Conservation (phyloP, 2,113 vertebrate genomes). For the Cyprinodon brontotheroides region DNA sequence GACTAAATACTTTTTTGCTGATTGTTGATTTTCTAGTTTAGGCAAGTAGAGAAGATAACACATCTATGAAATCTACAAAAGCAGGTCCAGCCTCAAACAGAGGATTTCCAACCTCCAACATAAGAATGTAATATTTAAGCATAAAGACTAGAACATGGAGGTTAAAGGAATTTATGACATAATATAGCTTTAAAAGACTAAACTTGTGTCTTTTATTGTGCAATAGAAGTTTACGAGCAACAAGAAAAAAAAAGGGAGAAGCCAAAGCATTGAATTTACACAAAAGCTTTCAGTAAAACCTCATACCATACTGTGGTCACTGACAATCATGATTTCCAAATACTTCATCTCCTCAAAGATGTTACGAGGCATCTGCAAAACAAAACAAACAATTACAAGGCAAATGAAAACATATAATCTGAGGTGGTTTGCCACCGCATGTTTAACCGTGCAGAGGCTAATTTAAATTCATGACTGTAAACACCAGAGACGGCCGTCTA, state of each 20-base stretch:
- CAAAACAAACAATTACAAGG: conserved; percentile 14
- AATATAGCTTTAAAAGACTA: not conserved
- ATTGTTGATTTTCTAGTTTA: not conserved
- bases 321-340: conserved; percentile 96
- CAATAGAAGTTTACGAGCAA: not conserved
- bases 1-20: too few species aligned
- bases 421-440: not conserved
- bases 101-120: not conserved
- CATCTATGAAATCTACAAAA: not conserved
- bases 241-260: not conserved
- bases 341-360: conserved; percentile 98
- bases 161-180: not conserved
- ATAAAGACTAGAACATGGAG: not conserved
- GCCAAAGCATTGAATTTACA: not conserved
- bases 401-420: conserved; percentile 1
- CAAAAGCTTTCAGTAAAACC: not conserved
- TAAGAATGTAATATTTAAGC: not conserved
- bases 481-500: conserved; percentile 2
- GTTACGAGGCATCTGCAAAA: conserved; percentile 85
- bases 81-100: not conserved
- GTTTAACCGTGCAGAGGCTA: conserved; percentile 6
- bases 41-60: not conserved
- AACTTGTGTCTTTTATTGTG: not conserved
- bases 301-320: conserved; percentile 94
- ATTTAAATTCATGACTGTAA: conserved; percentile 4